Percentiles rank a stretch among this genome's conserved stretches.
phyloP scores from a whole-genome alignment of 1,140 invertebrate species.

The Idris sp. region DNA sequence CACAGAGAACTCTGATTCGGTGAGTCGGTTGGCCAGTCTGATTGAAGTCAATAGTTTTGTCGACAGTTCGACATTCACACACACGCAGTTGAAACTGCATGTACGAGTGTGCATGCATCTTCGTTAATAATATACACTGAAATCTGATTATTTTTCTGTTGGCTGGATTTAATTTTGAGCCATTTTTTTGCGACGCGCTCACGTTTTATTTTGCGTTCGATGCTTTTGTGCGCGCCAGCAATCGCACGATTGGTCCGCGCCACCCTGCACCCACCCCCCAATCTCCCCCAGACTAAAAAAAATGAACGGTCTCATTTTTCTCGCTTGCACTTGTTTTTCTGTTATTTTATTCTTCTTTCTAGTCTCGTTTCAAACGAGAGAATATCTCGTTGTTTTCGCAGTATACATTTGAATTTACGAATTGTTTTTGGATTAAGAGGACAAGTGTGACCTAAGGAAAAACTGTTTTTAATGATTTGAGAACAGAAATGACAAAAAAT shows the following conservation, averaged over 20 bases:
- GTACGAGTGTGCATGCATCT: slow-evolving; percentile 59
- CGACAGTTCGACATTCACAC: slow-evolving; percentile 55
- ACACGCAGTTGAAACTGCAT: slow-evolving; percentile 2
- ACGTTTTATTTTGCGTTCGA: slow-evolving; percentile 71
- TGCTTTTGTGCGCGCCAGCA: slow-evolving; percentile 68
- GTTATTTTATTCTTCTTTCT: slow-evolving; percentile 60
- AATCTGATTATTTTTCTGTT: slow-evolving; percentile 78
- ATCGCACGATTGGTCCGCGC: slow-evolving; percentile 68
- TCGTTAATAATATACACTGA: slow-evolving; percentile 76
- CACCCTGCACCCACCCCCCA: slow-evolving; percentile 23
- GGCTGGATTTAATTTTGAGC: slow-evolving; percentile 76
- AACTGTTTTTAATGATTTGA: no score
- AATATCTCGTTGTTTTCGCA: slow-evolving; percentile 58
- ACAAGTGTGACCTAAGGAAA: no score
- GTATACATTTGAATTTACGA: slow-evolving; percentile 59
- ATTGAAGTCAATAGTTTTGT: slow-evolving; percentile 75
- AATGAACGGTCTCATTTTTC: slow-evolving; percentile 35
- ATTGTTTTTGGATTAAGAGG: no score
- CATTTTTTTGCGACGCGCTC: slow-evolving; percentile 59
- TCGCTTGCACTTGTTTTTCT: slow-evolving; percentile 52
- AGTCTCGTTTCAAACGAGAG: slow-evolving; percentile 55
- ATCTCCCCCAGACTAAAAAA: no score
- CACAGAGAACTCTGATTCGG: slow-evolving; percentile 40
- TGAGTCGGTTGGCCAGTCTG: slow-evolving; percentile 64
- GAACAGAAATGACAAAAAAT: no score